Evolutionary conservation across 2,113 vertebrate genomes (phyloP), one percentile per base, ranked within the genome.

Genomic region (Morone chrysops): DNA sequence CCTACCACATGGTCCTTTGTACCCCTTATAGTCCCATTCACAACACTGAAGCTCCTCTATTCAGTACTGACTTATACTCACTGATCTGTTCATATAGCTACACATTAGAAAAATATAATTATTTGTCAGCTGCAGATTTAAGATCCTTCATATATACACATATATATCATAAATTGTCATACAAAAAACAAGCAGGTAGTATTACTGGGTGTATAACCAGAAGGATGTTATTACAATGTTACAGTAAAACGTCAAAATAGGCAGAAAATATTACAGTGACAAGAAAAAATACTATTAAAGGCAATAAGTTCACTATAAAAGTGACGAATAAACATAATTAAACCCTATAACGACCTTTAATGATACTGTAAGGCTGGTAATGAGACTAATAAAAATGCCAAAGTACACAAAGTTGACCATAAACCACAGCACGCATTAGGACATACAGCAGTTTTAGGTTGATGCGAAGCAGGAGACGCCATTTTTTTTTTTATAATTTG

Each of bases 1-100:
- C 51, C 41, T 5, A 43, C 84, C 89, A 91, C 90, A 88, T 92
- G 88, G 70, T 87, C 84, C 92, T 94, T 95, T 95, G 92, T 95
- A 90, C 25, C 56, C 14, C 22, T n/a, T 22, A n/a, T 9, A 59
- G n/a, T 41, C 48, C 54, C 80, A 75, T 69, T 70, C 47, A 70
- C 75, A 82, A 36, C 80, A 83, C 53, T 50, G 31, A n/a, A 8
- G 4, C 57, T 31, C 9, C 47, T 61, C 8, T 11, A 62, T 69
- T 68, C n/a, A 9, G 1, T 1, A 20, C 65, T n/a, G 10, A 56
- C 20, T 22, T 2, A 25, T 11, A 41, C 60, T 62, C 1, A 41
- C 40, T 48, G 8, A 40, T 14, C 53, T 40, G 17, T 48, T 3
- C 3, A 4, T 31, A 10, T 20, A 4, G 8, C 7, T 17, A 57